These are phyloP conservation scores for Varanus salvator DNA, from an alignment of 2,113 vertebrate species.

Conservation along the genomic window DNA sequence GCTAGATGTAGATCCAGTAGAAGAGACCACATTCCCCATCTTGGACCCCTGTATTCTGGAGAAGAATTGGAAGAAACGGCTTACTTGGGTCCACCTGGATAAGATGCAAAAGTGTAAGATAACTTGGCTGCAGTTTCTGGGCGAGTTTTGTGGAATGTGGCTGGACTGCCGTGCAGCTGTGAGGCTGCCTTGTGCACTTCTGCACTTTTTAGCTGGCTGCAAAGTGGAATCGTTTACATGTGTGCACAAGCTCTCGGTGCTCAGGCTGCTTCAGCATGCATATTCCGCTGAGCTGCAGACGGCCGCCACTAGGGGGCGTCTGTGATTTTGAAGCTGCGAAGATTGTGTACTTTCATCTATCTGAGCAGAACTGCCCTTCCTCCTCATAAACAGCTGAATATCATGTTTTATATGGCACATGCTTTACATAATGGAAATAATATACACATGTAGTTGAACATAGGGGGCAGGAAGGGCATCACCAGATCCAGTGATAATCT, in stretches of 20 bases:
- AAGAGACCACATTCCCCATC: not conserved
- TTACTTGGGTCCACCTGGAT: rapidly evolving
- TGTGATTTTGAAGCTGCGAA: constrained; percentile 60
- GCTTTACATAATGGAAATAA: not conserved
- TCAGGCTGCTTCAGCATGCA: not conserved
- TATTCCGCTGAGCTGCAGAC: constrained; percentile 19
- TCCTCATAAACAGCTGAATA: not conserved
- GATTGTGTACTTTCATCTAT: not conserved
- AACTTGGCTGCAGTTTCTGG: rapidly evolving
- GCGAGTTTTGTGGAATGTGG: not conserved
- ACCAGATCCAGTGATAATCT: not conserved
- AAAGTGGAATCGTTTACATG: not conserved
- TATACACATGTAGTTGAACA: not conserved
- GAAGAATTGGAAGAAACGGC: not conserved
- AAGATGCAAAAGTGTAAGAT: rapidly evolving
- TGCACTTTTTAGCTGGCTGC: not conserved
- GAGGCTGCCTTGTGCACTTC: not conserved
- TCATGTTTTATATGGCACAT: not conserved
- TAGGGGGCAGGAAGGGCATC: not conserved
- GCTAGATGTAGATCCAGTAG: constrained; percentile 2
- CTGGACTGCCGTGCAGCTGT: not conserved
- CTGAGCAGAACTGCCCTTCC: rapidly evolving
- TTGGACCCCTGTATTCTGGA: rapidly evolving
- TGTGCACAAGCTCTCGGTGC: rapidly evolving
- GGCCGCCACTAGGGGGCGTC: constrained; percentile 76